Base-by-base conservation (phyloP, 2,113 vertebrate species). In the Lampris megalopsis region DNA sequence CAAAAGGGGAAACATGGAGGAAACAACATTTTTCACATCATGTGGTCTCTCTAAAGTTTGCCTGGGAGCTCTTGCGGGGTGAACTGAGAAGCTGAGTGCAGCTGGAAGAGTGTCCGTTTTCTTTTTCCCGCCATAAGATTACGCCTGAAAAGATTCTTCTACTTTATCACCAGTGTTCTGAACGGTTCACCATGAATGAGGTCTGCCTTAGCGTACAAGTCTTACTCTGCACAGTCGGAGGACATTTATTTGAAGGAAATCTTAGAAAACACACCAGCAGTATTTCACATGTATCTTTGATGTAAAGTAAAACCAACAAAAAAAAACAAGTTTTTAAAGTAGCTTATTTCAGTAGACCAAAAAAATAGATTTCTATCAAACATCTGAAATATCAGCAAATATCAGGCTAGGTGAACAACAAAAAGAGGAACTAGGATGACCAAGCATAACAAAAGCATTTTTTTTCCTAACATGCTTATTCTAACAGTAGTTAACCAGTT, bases 191-290 rank as follows among this genome's bases (percentile, higher is more conserved):
- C 24, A 24, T 24, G 24, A 24, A 24, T 24, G 24, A 24, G 24
- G 24, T 24, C 24, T 24, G 24, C 24, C 24, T 24, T 24, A 24
- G 24, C 24, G 24, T 24, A 24, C 24, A 24, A 24, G 24, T 24
- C 24, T 24, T 24, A 24, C 24, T 24, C 76, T 40, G 35, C 50
- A 43, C 5, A 73, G 61, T 36, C 43, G 5, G 48, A 77, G 84
- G 50, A 75, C 66, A 38, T 92, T 92, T 91, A 92, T 88, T 90
- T 80, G 62, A 76, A 81, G n/a, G 59, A 65, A 9, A 36, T 66
- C 10, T 71, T 73, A 49, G 0, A 86, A 90, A 84, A 91, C 48
- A 81, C 50, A 70, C 68, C 40, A 75, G 7, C 36, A 38, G 85
- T 57, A 61, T 63, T 63, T 66, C 64, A 73, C 72, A 77, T 40